Evolutionary conservation across 1,140 invertebrate genomes (phyloP).

Genomic region (Pseudomyrmex concolor): DNA sequence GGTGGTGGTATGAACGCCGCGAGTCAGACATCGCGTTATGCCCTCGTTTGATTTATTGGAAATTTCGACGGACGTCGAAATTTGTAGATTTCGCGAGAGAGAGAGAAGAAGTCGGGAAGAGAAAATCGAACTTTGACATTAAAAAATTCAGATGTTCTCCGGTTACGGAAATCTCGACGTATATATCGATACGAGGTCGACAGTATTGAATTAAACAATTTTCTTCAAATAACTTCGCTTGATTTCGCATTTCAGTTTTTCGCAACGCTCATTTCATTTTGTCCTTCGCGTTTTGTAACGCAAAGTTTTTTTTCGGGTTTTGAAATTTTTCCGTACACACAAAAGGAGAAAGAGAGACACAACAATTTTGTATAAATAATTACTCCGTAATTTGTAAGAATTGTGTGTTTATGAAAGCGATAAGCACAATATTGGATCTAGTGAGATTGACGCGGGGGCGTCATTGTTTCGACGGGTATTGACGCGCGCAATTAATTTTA

Average conservation of each 20-base stretch:
- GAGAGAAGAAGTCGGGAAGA: neutral
- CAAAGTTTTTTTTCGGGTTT: no score
- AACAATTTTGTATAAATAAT: neutral
- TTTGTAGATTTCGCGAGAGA: neutral
- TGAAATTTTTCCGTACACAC: no score
- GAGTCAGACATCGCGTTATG: neutral
- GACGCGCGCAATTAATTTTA: constrained; percentile 44
- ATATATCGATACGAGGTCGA: no score
- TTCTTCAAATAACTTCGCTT: no score
- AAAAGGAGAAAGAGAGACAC: no score
- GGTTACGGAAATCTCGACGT: no score
- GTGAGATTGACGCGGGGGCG: neutral
- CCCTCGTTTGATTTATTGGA: constrained; percentile 15
- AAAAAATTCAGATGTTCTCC: neutral
- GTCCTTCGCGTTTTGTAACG: no score
- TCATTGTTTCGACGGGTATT: constrained; percentile 5
- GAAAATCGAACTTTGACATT: neutral
- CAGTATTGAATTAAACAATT: no score
- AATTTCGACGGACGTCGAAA: constrained; percentile 11
- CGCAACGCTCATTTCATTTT: no score
- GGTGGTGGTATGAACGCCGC: neutral
- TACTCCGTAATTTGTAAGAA: neutral
- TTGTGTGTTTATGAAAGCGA: neutral
- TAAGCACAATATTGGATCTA: constrained; percentile 19
- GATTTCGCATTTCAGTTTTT: no score